Conservation (phyloP, 2,113 vertebrate genomes). For the Oostethus manadensis region DNA sequence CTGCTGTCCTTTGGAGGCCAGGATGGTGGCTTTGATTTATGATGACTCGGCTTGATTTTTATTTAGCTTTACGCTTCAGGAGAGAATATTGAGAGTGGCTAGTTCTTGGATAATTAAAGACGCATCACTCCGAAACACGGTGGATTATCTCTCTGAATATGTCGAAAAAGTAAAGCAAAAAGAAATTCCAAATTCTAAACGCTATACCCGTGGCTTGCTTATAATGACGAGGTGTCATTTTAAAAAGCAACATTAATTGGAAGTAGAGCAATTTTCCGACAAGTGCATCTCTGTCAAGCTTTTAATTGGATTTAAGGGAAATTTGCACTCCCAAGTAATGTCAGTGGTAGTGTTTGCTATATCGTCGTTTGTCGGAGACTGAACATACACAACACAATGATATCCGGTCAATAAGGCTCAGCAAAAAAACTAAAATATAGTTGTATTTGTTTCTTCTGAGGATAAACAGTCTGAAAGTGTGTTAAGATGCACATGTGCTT, state of each 20-base stretch:
- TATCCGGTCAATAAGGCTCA: too few relatives aligned
- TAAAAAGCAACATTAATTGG: too few relatives aligned
- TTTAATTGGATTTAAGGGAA: not conserved
- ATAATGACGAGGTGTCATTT: too few relatives aligned
- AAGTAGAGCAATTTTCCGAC: too few relatives aligned
- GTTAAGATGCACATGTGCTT: constrained; percentile 25
- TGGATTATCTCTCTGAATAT: not conserved
- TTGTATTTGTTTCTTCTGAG: constrained; percentile 10
- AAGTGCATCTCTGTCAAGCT: not conserved
- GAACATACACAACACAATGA: too few relatives aligned
- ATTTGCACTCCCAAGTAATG: not conserved
- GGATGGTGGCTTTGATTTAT: constrained; percentile 36
- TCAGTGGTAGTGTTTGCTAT: too few relatives aligned
- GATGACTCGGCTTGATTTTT: constrained; percentile 42
- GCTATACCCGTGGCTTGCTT: too few relatives aligned
- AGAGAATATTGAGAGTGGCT: constrained; percentile 1
- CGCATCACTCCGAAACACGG: not conserved
- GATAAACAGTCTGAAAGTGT: constrained; percentile 11
- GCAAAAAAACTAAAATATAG: too few relatives aligned
- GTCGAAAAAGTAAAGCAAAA: not conserved
- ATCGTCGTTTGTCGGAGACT: too few relatives aligned
- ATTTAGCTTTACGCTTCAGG: constrained; percentile 9
- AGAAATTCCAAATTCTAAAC: too few relatives aligned
- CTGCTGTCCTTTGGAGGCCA: constrained; percentile 37
- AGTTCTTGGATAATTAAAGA: constrained; percentile 2